Base-by-base conservation (phyloP, 1,140 invertebrate species). In the Calliopsis andreniformis region DNA sequence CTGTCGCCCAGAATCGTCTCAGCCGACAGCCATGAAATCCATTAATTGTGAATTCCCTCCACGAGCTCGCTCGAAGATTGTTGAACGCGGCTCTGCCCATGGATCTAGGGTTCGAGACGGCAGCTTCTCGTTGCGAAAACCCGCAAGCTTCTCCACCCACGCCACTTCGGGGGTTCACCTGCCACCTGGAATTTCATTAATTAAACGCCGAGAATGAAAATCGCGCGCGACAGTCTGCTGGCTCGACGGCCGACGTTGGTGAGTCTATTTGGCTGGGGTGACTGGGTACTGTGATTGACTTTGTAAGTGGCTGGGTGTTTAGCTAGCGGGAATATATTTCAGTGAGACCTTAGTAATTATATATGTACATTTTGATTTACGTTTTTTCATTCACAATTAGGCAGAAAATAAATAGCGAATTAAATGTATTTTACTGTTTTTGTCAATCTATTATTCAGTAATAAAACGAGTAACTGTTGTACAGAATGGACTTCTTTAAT, bases 11-110 rank as follows among this genome's bases (percentile, higher is more conserved):
- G 30, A 43, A 43, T 59, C 23, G 58, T 43, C 63, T 42, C 43
- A 6, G 6, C 18, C n/a, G 79, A 75, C 73, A 78, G 42, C 68
- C 64, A 53, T 81, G 69, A 83, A 81, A 78, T 78, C 64, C 66
- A 69, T 72, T 69, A 73, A 78, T 83, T 75, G 59, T 75, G 64
- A 73, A 81, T 78, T 81, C 64, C 53, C 59, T 49, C 32, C 28
- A 61, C 23, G 51, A 69, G 12, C 49, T 64, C 63, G 35, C 28
- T 5, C 2, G 42, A 51, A 76, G 66, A 72, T 67, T 68, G 59
- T 81, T 42, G 25, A 72, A 68, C 61, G 20, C 51, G 8, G 53
- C 56, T n/a, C 12, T 18, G 20, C 25, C 3, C 66, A 39, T 5
- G n/a, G 25, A 23, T 45, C 49, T 45, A 43, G 12, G 4, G 16